Percentiles rank a stretch among this genome's conserved stretches.
Conservation (phyloP, 2,113 vertebrate genomes). For the Triplophysa dalaica region DNA sequence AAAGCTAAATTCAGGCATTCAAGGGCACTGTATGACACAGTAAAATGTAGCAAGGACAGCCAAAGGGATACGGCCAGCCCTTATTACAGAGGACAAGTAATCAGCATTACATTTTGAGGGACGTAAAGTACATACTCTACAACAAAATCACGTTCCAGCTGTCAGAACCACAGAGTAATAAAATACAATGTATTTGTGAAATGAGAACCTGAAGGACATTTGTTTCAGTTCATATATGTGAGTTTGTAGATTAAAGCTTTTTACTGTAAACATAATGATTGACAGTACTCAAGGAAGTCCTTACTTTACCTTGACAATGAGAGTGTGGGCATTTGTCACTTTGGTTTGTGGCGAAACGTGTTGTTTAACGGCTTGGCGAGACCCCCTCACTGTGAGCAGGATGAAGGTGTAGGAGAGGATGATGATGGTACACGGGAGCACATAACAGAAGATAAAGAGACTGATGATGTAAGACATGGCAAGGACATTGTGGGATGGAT, state of each 20-base stretch:
- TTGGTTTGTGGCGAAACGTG: conserved; percentile 60
- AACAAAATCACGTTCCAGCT: conserved; percentile 10
- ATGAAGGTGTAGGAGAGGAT: conserved; percentile 75
- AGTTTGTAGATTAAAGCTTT: background rate
- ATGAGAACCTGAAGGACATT: background rate
- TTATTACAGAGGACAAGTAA: conserved; percentile 30
- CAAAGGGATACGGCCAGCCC: conserved; percentile 21
- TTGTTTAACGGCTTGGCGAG: conserved; percentile 71
- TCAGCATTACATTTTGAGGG: conserved; percentile 22
- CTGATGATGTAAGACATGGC: conserved; percentile 71
- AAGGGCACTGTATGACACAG: background rate
- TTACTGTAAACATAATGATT: background rate
- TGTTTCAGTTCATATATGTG: conserved; percentile 1
- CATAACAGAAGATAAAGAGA: conserved; percentile 78
- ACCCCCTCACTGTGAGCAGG: conserved; percentile 71
- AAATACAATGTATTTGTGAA: background rate
- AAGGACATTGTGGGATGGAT: conserved; percentile 37
- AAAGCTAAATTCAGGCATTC: background rate
- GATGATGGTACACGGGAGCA: conserved; percentile 74
- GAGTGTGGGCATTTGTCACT: conserved; percentile 70
- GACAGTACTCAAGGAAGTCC: background rate
- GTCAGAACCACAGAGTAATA: conserved; percentile 16
- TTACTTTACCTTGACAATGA: conserved; percentile 75
- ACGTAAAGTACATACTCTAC: conserved; percentile 22
- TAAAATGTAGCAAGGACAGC: background rate